Conservation (phyloP, 2,888 invertebrate genomes). For the Andrena minutula region DNA sequence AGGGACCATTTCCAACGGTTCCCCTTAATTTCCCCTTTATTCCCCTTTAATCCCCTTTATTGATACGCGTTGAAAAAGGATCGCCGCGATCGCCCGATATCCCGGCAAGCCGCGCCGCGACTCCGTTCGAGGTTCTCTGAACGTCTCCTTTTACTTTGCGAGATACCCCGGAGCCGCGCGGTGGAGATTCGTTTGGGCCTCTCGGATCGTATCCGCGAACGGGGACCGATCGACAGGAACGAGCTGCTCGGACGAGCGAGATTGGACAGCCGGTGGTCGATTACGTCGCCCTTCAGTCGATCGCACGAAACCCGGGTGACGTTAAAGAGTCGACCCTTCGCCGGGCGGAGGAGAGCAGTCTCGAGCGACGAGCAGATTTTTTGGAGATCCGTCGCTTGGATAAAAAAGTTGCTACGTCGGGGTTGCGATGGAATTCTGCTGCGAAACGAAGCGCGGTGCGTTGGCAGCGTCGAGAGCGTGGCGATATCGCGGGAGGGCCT, state of each 20-base stretch:
- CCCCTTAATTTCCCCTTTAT: conserved; percentile 40
- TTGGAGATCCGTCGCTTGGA: conserved; percentile 49
- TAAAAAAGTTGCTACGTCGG: conserved; percentile 58
- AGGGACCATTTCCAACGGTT: conserved; percentile 12
- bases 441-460: neutral
- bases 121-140: conserved; percentile 21
- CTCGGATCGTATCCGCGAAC: conserved; percentile 21
- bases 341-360: neutral
- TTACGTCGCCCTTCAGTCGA: conserved; percentile 67
- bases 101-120: conserved; percentile 15
- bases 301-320: conserved; percentile 45
- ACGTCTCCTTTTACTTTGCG: conserved; percentile 15
- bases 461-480: neutral
- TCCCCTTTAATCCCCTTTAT: conserved; percentile 15
- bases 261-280: conserved; percentile 68
- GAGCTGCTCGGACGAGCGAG: conserved; percentile 44
- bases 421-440: conserved; percentile 25
- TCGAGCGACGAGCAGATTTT: conserved; percentile 9
- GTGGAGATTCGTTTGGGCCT: conserved; percentile 26
- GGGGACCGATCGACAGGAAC: conserved; percentile 47
- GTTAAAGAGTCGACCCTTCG: conserved; percentile 49
- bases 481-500: conserved; percentile 30
- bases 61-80: neutral
- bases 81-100: conserved; percentile 13
- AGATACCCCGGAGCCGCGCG: conserved; percentile 5